Conservation (phyloP, 2,888 invertebrate genomes). For the Melanchra persicariae region DNA sequence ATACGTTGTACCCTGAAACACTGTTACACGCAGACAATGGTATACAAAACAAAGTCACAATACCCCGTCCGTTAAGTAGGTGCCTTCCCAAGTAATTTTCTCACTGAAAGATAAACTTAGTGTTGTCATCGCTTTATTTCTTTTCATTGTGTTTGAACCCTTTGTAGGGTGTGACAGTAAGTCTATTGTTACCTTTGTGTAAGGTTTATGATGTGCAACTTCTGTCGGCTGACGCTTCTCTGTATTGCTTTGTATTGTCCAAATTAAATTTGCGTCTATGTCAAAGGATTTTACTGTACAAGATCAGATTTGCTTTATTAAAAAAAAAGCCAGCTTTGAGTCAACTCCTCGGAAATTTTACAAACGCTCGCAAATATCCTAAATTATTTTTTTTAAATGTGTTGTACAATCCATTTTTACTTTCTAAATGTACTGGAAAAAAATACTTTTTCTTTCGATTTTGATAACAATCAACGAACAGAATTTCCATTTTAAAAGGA, state of each 20-base stretch:
- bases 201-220: constrained; percentile 79
- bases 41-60: constrained; percentile 70
- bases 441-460: constrained; percentile 30
- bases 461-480: constrained; percentile 24
- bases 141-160: constrained; percentile 79
- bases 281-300: constrained; percentile 45
- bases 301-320: constrained; percentile 19
- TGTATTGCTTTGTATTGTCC: constrained; percentile 68
- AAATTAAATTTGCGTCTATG: constrained; percentile 65
- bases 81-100: constrained; percentile 72
- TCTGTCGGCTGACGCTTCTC: constrained; percentile 67
- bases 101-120: constrained; percentile 76
- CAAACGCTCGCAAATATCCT: constrained; percentile 5
- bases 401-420: neutral
- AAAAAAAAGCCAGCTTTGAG: constrained; percentile 37
- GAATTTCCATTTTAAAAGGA: constrained; percentile 32
- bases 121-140: constrained; percentile 75
- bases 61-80: constrained; percentile 63
- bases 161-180: constrained; percentile 74
- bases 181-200: constrained; percentile 80
- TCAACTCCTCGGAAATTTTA: constrained; percentile 5
- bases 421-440: constrained; percentile 29
- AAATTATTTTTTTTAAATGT: constrained; percentile 3
- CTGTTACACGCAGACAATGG: constrained; percentile 64
- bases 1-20: constrained; percentile 57